A percentile compares a stretch with the other conserved stretches of the same genome.
These are phyloP conservation scores for Hermodice carunculata DNA, from an alignment of 2,888 invertebrate genomes.

Conservation along the genomic window DNA sequence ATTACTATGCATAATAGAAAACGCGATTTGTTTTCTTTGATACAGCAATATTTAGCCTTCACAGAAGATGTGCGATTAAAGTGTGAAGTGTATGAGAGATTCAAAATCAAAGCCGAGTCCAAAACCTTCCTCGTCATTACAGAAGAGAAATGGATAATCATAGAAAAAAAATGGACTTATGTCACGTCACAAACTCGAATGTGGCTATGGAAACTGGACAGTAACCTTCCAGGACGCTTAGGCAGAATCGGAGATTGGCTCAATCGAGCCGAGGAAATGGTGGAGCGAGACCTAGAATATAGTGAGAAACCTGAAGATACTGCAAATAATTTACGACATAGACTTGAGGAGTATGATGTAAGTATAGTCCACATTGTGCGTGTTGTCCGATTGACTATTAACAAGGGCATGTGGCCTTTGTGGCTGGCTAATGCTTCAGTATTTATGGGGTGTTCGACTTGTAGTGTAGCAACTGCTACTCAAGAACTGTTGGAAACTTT, in stretches of 20 bases:
- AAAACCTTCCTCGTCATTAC: constrained; percentile 86
- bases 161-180: constrained; percentile 85
- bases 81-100: constrained; percentile 80
- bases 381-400: no score
- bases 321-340: constrained; percentile 50
- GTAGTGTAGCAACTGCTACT: no score
- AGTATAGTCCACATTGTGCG: background rate
- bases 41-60: constrained; percentile 83
- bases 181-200: constrained; percentile 73
- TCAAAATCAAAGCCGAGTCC: constrained; percentile 84
- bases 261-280: constrained; percentile 77
- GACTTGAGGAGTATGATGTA: constrained; percentile 76
- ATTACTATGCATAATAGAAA: no score
- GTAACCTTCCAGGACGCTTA: constrained; percentile 86
- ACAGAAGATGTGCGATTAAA: constrained; percentile 84
- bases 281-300: constrained; percentile 71
- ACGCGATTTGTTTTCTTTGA: no score
- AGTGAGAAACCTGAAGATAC: constrained; percentile 78
- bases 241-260: constrained; percentile 91
- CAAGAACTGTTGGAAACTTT: no score
- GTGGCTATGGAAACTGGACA: constrained; percentile 92
- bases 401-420: no score
- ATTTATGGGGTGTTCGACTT: no score
- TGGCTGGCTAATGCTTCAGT: no score
- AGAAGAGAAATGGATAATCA: constrained; percentile 86